These are phyloP conservation scores for Neosalanx taihuensis DNA, from an alignment of 2,797 vertebrate genomes.

Conservation along the genomic window DNA sequence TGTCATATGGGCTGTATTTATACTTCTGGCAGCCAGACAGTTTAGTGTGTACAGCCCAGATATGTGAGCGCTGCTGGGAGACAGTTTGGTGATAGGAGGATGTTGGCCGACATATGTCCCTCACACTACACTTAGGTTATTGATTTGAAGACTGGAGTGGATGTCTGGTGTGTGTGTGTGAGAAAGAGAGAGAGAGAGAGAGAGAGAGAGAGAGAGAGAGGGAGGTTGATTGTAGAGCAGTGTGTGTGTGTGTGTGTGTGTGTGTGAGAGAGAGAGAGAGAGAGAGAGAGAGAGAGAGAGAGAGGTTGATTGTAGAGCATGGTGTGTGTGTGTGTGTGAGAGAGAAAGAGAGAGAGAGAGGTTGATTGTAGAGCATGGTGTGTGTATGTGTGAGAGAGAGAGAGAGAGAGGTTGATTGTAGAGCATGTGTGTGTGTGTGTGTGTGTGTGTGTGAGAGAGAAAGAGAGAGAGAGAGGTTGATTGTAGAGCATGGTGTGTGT, in stretches of 20 bases:
- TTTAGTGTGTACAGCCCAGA: not conserved
- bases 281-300: too few relatives aligned
- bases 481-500: not conserved
- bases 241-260: not conserved
- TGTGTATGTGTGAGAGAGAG: not conserved
- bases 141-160: too few relatives aligned
- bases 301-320: too few relatives aligned
- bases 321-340: not conserved
- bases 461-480: too few relatives aligned
- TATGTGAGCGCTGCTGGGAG: not conserved
- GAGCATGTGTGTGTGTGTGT: not conserved
- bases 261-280: too few relatives aligned
- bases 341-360: too few relatives aligned
- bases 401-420: too few relatives aligned
- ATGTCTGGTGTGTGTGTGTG: not conserved
- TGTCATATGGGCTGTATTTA: conserved; percentile 40
- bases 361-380: not conserved
- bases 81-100: not conserved
- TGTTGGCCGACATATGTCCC: too few relatives aligned
- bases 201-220: too few relatives aligned
- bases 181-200: too few relatives aligned
- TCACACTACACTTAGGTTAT: too few relatives aligned
- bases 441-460: not conserved
- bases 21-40: conserved; percentile 18
- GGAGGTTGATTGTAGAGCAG: not conserved